These are phyloP conservation scores for Anguilla japonica DNA, from an alignment of 2,113 vertebrate species.

Conservation along the genomic window DNA sequence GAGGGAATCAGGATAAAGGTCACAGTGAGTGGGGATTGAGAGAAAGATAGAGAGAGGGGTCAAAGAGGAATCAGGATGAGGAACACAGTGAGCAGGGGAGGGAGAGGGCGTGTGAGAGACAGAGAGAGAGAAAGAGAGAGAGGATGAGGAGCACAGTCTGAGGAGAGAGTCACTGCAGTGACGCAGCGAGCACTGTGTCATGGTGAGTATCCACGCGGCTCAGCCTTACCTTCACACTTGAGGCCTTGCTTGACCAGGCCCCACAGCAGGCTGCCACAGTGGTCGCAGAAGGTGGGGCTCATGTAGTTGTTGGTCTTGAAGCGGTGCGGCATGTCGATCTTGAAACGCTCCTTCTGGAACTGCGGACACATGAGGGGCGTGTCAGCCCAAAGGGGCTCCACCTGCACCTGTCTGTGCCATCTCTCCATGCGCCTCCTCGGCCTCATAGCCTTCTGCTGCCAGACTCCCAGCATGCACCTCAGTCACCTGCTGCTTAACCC, in stretches of 20 bases:
- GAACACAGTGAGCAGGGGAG: neutral
- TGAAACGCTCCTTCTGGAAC: conserved; percentile 99
- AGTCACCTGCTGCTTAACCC: neutral
- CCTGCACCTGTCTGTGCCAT: neutral
- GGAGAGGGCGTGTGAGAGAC: neutral
- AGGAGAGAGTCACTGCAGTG: neutral
- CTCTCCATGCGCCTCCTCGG: conserved; percentile 26
- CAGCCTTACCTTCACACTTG: conserved; percentile 89
- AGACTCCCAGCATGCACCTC: neutral
- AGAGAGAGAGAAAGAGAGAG: neutral
- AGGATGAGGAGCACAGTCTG: neutral
- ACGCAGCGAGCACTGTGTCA: neutral
- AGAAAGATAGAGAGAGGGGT: neutral
- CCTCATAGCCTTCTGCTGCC: conserved; percentile 32
- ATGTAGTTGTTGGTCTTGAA: conserved; percentile 96
- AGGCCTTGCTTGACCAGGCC: conserved; percentile 94
- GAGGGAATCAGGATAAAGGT: neutral
- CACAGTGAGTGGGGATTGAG: neutral
- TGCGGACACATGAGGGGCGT: conserved; percentile 55
- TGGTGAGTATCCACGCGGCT: neutral
- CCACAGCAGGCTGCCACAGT: conserved; percentile 97
- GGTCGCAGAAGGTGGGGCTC: conserved; percentile 98
- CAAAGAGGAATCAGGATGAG: neutral
- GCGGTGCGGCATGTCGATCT: conserved; percentile 97
- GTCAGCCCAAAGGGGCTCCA: conserved; percentile 17